Evolutionary conservation across 2,797 vertebrate genomes (phyloP), one percentile per base, ranked within the genome.

Genomic region (Chiloscyllium punctatum): DNA sequence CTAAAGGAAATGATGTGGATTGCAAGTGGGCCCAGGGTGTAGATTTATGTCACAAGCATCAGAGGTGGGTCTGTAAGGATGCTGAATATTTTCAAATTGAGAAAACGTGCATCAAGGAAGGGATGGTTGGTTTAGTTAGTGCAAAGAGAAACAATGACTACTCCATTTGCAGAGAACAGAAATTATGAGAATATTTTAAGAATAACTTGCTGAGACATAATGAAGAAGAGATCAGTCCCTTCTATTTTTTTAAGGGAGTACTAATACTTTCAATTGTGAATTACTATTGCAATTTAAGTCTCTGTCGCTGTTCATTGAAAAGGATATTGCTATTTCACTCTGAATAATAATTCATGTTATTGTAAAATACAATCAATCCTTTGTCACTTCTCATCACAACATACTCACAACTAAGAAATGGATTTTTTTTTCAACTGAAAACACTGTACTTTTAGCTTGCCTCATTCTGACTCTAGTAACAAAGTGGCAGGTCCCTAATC

Each of bases 81-180:
- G 96, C 96, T 96, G 96, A 96, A 96, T 96, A 94, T 96, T 97
- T 97, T 96, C 96, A 97, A 96, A 97, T 96, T 94, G 96, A 95
- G 68, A 97, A 97, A 97, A 97, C 96, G 96, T 96, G 96, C 9
- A 53, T 9, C 37, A 94, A 88, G 84, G 96, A 0, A 0, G 97
- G 98, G 97, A 98, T 98, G 97, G 96, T 2, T n/a, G 96, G 97
- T 97, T 98, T 98, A 98, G 97, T 96, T 96, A 97, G 97, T 96
- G 96, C 92, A 97, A 97, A 97, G 97, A 98, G 18, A 98, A 97
- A 97, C 95, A 96, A 96, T 92, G 96, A 97, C 98, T 98, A 97
- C 97, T 97, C 96, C 97, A 97, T 95, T 3, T 18, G 95, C 97
- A 97, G 97, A 97, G 98, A 98, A 97, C 96, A 72, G 96, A 95